Conservation (phyloP, 2,888 invertebrate species). For the Philereme vetulata region DNA sequence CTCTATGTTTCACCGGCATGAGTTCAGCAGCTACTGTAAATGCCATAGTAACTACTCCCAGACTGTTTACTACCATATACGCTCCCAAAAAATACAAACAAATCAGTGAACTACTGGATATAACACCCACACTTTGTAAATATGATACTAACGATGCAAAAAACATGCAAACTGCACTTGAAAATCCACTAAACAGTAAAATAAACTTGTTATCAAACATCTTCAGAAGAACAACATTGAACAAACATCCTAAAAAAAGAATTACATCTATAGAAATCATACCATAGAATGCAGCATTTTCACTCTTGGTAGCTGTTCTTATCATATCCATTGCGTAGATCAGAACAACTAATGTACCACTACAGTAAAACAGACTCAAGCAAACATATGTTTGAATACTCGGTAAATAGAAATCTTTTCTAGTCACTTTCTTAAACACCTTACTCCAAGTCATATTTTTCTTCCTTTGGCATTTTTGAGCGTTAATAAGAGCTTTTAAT, state of each 20-base stretch:
- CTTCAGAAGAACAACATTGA: constrained; percentile 11
- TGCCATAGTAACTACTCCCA: constrained; percentile 11
- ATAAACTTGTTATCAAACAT: constrained; percentile 23
- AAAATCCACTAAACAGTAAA: constrained; percentile 10
- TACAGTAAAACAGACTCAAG: constrained; percentile 19
- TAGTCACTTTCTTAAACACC: constrained; percentile 4
- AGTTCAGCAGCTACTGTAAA: constrained; percentile 22
- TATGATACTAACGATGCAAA: constrained; percentile 7
- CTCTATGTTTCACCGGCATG: constrained; percentile 32
- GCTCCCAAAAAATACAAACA: constrained; percentile 25
- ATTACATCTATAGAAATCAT: constrained; percentile 15
- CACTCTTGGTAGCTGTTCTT: constrained; percentile 12
- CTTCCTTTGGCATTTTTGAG: constrained; percentile 3
- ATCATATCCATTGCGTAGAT: constrained; percentile 23
- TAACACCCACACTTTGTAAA: constrained; percentile 13
- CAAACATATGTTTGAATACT: constrained; percentile 18
- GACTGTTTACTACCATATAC: constrained; percentile 12
- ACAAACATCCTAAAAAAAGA: constrained; percentile 8
- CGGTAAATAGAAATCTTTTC: constrained; percentile 24
- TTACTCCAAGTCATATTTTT: background rate
- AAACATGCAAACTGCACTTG: constrained; percentile 8
- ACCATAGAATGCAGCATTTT: constrained; percentile 16
- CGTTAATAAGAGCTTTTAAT: constrained; percentile 21
- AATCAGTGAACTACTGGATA: constrained; percentile 15
- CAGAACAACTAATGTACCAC: constrained; percentile 22